Base-by-base conservation (phyloP, 1,140 invertebrate species). In the Archegozetes longisetosus region DNA sequence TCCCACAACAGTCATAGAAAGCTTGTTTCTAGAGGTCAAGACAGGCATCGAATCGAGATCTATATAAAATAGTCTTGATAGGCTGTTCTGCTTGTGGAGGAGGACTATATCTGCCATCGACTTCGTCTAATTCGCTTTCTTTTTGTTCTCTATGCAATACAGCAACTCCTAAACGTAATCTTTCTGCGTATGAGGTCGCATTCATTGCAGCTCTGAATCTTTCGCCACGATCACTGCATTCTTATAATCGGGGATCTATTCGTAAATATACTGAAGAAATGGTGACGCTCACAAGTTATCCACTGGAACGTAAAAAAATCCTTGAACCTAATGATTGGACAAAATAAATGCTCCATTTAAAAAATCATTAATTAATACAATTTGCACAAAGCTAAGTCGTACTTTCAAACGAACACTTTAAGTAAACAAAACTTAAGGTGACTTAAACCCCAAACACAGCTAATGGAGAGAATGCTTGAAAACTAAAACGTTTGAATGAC, bases 131-230 rank as follows among this genome's bases (percentile, higher is more conserved):
- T 67, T 91, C 87, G 0, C 84, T 79, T 67, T 90, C 87, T 70
- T 91, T 88, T 64, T 94, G 90, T 73, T 98, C 93, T 23, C 95
- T 95, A 68, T 98, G 95, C 68, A 98, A 97, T 0, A 98, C 94
- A 32, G 94, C 95, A 67, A 98, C 93, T 25, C 86, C 89, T 2
- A 98, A 76, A 60, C 93, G 81, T 49, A 99, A 76, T 65, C 94
- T 80, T 73, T 98, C 94, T 52, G 95, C 91, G 72, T 97, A 98
- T 1, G 92, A 97, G 13, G 94, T 96, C 0, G 91, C 91, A 72
- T 98, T 92, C 70, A 97, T 96, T 14, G 95, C 93, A 3, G 22
- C 91, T 90, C 92, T 0, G 95, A 92, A 76, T 95, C 94, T 64
- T 91, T 82, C 0, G 95, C 94, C 23, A 99, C 94, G 69, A 98